Percentiles rank a stretch among this genome's conserved stretches.
phyloP scores from a whole-genome alignment of 2,113 vertebrate genomes.

The Ellobius talpinus region DNA sequence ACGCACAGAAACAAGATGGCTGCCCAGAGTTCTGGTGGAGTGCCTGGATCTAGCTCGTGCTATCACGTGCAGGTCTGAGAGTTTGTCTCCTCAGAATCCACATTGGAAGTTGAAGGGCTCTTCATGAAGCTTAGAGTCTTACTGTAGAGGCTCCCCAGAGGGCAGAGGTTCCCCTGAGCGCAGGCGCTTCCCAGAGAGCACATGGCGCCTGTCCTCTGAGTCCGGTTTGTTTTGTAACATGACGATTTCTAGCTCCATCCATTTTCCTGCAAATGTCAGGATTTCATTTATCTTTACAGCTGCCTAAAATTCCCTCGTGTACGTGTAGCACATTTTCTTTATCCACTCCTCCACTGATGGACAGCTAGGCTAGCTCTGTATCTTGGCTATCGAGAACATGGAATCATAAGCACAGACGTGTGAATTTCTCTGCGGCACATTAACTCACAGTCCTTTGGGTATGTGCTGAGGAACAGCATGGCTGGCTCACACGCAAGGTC shows the following conservation, averaged over 20 bases:
- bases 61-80: no score
- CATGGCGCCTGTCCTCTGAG: background rate
- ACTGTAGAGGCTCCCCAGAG: background rate
- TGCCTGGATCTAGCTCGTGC: fast-evolving
- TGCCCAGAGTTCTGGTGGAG: no score
- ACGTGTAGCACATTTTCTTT: background rate
- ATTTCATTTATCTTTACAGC: background rate
- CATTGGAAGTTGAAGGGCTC: no score
- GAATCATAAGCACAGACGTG: background rate
- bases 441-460: background rate
- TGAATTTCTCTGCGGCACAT: no score
- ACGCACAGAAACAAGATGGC: background rate
- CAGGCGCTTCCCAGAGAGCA: no score
- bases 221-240: background rate
- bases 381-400: background rate
- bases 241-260: background rate
- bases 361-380: background rate
- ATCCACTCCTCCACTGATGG: background rate
- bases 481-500: background rate
- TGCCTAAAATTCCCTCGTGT: background rate
- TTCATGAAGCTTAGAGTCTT: no score
- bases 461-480: no score
- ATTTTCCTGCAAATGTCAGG: background rate
- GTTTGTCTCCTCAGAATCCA: background rate
- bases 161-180: background rate